Percentiles rank a stretch among this genome's conserved stretches.
These are phyloP conservation scores for Folsomia candida DNA, from an alignment of 2,888 invertebrate genomes.

Conservation along the genomic window DNA sequence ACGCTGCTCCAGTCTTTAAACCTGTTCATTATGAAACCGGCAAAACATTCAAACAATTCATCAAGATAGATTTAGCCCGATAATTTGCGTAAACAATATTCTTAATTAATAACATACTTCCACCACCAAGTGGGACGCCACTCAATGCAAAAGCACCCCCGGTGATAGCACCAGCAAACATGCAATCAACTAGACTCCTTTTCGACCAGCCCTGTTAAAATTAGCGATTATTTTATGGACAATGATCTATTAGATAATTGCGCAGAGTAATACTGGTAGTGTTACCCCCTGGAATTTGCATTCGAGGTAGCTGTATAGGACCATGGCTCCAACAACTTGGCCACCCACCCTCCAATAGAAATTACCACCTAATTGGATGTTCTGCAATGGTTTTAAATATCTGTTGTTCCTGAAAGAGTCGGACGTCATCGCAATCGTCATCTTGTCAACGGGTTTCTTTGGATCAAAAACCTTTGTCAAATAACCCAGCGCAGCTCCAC, in stretches of 20 bases:
- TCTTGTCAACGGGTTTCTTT: not conserved
- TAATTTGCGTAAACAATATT: no score
- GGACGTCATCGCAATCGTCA: slow-evolving; percentile 9
- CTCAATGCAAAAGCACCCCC: slow-evolving; percentile 29
- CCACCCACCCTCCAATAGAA: slow-evolving; percentile 16
- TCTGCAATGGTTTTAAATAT: not conserved
- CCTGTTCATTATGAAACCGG: slow-evolving; percentile 11
- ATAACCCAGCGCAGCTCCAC: slow-evolving; percentile 1
- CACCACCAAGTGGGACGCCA: slow-evolving; percentile 31
- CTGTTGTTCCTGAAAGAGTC: not conserved
- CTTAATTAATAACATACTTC: not conserved
- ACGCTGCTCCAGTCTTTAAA: slow-evolving; percentile 17
- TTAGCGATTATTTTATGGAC: not conserved
- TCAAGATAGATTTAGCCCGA: not conserved
- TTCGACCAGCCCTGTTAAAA: slow-evolving; percentile 24
- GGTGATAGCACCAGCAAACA: slow-evolving; percentile 25
- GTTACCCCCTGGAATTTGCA: slow-evolving; percentile 27
- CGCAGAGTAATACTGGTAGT: no score
- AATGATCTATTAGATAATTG: not conserved
- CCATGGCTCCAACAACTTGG: slow-evolving; percentile 21
- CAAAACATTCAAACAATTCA: not conserved
- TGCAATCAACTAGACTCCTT: slow-evolving; percentile 23
- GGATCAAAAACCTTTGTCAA: slow-evolving; percentile 9
- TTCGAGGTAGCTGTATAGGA: slow-evolving; percentile 23
- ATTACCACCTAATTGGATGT: slow-evolving; percentile 7